These are phyloP conservation scores for Lasioglossum villosulum DNA, from an alignment of 2,888 invertebrate genomes.

Conservation along the genomic window DNA sequence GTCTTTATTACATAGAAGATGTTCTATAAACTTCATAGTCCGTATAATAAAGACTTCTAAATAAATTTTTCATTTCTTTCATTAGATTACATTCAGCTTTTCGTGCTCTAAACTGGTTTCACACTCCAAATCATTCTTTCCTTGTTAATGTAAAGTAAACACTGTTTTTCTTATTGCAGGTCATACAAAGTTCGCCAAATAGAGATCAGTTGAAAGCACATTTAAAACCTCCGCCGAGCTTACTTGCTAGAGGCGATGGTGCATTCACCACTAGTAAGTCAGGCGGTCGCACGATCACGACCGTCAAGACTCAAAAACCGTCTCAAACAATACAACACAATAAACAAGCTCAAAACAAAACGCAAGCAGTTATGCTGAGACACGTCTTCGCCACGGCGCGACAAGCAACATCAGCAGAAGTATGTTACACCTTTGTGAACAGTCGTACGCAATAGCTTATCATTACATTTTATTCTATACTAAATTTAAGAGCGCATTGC, in stretches of 20 bases:
- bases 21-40: too few species aligned
- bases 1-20: too few species aligned
- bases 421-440: constrained; percentile 54
- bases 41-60: too few species aligned
- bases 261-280: constrained; percentile 79
- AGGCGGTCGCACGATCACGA: constrained; percentile 80
- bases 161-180: constrained; percentile 79
- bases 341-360: constrained; percentile 79
- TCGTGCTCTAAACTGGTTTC: too few species aligned
- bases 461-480: constrained; percentile 17
- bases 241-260: constrained; percentile 86
- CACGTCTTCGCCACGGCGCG: constrained; percentile 80
- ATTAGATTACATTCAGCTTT: neutral
- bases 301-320: constrained; percentile 80
- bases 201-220: constrained; percentile 94
- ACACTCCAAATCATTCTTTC: neutral
- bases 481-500: neutral
- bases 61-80: too few species aligned
- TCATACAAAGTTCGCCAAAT: constrained; percentile 97
- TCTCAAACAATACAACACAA: constrained; percentile 77
- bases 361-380: constrained; percentile 81
- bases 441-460: constrained; percentile 10
- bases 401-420: constrained; percentile 80
- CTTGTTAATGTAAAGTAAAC: neutral
- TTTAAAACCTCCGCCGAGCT: constrained; percentile 93